Evolutionary conservation across 2,888 invertebrate genomes (phyloP).

Genomic region (Cryptophagus acutangulus): DNA sequence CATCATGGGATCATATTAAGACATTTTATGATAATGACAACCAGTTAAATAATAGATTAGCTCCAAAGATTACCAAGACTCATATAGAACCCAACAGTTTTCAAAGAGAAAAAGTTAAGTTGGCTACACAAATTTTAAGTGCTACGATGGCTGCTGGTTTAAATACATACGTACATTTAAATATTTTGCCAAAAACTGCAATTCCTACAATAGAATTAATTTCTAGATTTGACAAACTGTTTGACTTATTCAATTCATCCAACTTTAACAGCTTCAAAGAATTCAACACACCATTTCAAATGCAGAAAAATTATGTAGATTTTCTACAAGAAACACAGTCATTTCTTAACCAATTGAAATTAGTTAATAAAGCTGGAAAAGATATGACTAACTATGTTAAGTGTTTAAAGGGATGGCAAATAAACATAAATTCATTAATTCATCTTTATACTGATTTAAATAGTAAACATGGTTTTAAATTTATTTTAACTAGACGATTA

Average conservation of each 20-base stretch:
- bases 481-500: slow-evolving; percentile 23
- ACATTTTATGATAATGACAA: slow-evolving; percentile 23
- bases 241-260: slow-evolving; percentile 28
- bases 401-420: slow-evolving; percentile 21
- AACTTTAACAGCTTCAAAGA: slow-evolving; percentile 8
- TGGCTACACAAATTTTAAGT: slow-evolving; percentile 25
- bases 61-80: slow-evolving; percentile 22
- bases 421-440: slow-evolving; percentile 22
- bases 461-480: slow-evolving; percentile 17
- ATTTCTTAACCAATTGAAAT: slow-evolving; percentile 19
- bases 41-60: slow-evolving; percentile 13
- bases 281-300: slow-evolving; percentile 16
- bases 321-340: slow-evolving; percentile 20
- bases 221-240: slow-evolving; percentile 25
- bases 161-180: slow-evolving; percentile 20
- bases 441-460: slow-evolving; percentile 21
- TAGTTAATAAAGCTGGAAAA: slow-evolving; percentile 15
- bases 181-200: slow-evolving; percentile 17
- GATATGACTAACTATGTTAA: slow-evolving; percentile 22
- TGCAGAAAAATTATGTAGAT: slow-evolving; percentile 16
- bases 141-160: slow-evolving; percentile 24
- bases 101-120: slow-evolving; percentile 26
- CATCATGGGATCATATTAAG: slow-evolving; percentile 19
- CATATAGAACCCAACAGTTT: slow-evolving; percentile 25
- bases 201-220: slow-evolving; percentile 19